Base-by-base conservation (phyloP, 2,888 invertebrate genomes). In the Atethmia centrago region DNA sequence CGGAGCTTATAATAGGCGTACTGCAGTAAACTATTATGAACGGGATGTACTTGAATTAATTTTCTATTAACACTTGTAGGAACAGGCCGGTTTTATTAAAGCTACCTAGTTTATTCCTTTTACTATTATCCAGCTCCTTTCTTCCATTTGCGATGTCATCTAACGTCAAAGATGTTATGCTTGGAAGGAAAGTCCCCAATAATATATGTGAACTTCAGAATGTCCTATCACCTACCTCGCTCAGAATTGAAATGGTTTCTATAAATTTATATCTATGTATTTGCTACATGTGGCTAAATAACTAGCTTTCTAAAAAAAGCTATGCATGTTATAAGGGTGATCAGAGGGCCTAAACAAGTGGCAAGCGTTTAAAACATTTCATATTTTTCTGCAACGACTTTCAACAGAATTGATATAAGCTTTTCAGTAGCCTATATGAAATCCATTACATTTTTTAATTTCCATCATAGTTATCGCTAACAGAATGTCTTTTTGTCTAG, bases 1-100 rank as follows among this genome's bases (percentile, higher is more conserved):
- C 73, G 67, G 51, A 42, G 61, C 58, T 67, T 73, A 56, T 62
- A 77, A 71, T 71, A 79, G 65, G 47, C 59, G 49, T 53, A 66
- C 42, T 62, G 55, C 56, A 47, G 56, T 69, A 80, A 80, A 71
- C 69, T 84, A 77, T 85, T 74, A 78, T 76, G 78, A 63, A 84
- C 74, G 58, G 71, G 74, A 76, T 72, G 58, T 79, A 74, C 77
- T 84, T 73, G 73, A 86, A 84, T 83, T 83, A 85, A 87, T 87
- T 71, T 80, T 69, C 65, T 55, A 77, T 80, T 65, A 80, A 59
- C 80, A 74, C 51, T 58, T 58, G 31, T 55, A 53, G 58, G n/a
- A 49, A 19, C 40, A 28, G 47, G 21, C 21, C 8, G 58, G 49
- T 64, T 79, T 79, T 59, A 77, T 47, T 64, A 47, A 64, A 45